Percentiles rank a stretch among this genome's conserved stretches.
Conservation (phyloP, 1,140 invertebrate species). For the Drosophila varians region DNA sequence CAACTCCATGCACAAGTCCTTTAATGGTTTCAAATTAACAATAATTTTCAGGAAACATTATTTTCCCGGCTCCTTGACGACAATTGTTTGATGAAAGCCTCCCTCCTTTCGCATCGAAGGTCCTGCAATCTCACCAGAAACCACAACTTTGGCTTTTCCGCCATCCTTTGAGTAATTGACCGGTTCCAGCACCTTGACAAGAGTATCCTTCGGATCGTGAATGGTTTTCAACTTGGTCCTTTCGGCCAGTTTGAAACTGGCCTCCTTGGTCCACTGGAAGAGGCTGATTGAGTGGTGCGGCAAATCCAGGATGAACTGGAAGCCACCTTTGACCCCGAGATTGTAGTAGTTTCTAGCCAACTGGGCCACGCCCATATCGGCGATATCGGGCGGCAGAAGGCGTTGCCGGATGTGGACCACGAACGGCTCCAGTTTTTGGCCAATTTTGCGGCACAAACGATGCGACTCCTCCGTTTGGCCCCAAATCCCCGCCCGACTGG, state of each 20-base stretch:
- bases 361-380: neutral
- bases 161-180: neutral
- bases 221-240: neutral
- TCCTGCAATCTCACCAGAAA: neutral
- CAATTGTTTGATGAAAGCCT: neutral
- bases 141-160: neutral
- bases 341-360: constrained; percentile 16
- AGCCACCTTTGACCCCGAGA: constrained; percentile 16
- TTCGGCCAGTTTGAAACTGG: neutral
- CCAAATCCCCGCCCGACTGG: constrained; percentile 27
- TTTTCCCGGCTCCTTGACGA: neutral
- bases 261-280: neutral
- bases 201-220: neutral
- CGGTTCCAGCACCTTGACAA: neutral
- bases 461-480: constrained; percentile 31
- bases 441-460: constrained; percentile 6
- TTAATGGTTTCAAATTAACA: neutral
- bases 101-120: neutral
- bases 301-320: constrained; percentile 11
- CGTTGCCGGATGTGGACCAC: neutral
- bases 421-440: constrained; percentile 2
- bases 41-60: neutral
- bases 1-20: neutral
- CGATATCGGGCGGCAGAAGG: neutral
- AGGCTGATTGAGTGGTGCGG: constrained; percentile 8